Base-by-base conservation (phyloP, 2,888 invertebrate species). In the Sesia bembeciformis region DNA sequence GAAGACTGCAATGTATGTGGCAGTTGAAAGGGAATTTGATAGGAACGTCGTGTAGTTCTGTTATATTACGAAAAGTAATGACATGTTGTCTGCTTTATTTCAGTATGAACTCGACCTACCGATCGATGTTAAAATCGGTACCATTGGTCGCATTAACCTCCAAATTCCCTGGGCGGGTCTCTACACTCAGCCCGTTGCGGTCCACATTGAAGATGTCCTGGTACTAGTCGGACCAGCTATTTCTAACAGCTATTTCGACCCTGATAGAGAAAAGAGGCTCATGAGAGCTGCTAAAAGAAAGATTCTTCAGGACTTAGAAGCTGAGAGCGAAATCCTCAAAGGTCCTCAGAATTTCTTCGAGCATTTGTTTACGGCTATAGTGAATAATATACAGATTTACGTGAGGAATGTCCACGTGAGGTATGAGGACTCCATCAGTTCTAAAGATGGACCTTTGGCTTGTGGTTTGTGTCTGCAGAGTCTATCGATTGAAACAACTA, bases 81-180 rank as follows among this genome's bases (percentile, higher is more conserved):
- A 23, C 23, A 23, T 1, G 23, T 23, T 23, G 23, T 23, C 23
- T 23, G 8, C 8, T 1, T 5, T 42, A 62, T 91, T 91, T 43
- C 89, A 96, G 96, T 94, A 94, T 67, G 95, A 95, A 77, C 85
- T 96, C 43, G 93, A 95, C 67, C 84, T 96, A 52, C 96, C 96
- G 0, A 93, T 96, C 60, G 94, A 95, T 81, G 95, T 96, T 7
- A 94, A 94, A 81, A 93, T 93, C 55, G 96, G 96, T 23, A 92
- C 94, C 5, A 93, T 96, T 57, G 96, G 95, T 62, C 93, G 93
- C 80, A 90, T 94, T 63, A 91, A 90, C 67, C 82, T 94, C 5
- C 93, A 93, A 74, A 95, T 96, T 70, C 95, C 96, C 58, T 96
- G 96, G 96, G 91, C 93, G 3, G 92, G 93, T 8, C 86, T 96